A percentile compares a stretch with the other conserved stretches of the same genome.
phyloP scores from a whole-genome alignment of 2,888 invertebrate genomes.

The Lycocerus yunnanus region DNA sequence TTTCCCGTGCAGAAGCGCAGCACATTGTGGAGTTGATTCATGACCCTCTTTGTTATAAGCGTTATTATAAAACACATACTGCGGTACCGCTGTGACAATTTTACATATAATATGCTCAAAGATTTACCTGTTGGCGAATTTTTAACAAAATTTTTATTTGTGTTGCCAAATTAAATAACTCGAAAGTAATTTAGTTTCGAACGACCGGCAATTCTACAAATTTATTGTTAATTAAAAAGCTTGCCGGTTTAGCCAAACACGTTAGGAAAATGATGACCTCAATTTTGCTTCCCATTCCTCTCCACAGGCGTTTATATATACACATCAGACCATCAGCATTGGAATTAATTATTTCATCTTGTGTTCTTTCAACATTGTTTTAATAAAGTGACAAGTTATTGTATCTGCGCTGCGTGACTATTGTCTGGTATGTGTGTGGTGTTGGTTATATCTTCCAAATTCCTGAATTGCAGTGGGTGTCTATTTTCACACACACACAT shows the following conservation, averaged over 20 bases:
- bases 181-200: conserved; percentile 6
- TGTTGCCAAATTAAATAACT: conserved; percentile 17
- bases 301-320: neutral
- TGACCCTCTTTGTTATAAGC: conserved; percentile 37
- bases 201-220: neutral
- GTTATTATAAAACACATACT: conserved; percentile 36
- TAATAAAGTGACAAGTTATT: neutral
- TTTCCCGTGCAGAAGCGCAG: conserved; percentile 37
- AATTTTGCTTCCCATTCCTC: neutral
- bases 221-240: neutral
- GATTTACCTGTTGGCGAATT: conserved; percentile 25
- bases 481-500: conserved; percentile 23
- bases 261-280: neutral
- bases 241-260: neutral
- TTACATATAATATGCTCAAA: conserved; percentile 26
- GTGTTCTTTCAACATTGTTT: neutral
- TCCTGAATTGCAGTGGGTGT: conserved; percentile 8
- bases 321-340: neutral
- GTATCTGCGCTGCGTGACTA: neutral
- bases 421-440: neutral
- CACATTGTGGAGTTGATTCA: conserved; percentile 41
- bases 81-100: conserved; percentile 27
- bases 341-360: neutral
- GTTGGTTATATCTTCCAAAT: neutral
- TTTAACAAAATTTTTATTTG: conserved; percentile 6